Evolutionary conservation across 2,113 vertebrate genomes (phyloP).

Genomic region (Galemys pyrenaicus): DNA sequence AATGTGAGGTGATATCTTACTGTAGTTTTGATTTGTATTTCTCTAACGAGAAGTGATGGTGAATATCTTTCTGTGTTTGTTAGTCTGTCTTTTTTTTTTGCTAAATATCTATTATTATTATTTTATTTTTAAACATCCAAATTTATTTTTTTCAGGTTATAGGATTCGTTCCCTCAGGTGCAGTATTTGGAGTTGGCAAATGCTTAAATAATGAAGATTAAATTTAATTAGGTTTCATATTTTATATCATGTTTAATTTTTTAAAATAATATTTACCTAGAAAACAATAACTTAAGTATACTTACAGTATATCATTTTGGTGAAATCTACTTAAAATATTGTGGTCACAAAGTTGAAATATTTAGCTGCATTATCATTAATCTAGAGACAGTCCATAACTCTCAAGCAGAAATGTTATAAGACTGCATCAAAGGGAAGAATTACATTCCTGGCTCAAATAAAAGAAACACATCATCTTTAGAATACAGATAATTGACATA

Average conservation of each 20-base stretch:
- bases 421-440: neutral
- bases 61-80: too few species aligned
- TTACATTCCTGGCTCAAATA: neutral
- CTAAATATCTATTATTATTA: too few species aligned
- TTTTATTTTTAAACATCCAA: too few species aligned
- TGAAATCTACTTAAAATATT: neutral
- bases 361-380: neutral
- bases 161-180: too few species aligned
- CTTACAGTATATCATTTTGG: neutral
- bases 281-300: neutral
- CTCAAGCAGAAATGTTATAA: neutral
- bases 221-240: neutral
- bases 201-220: neutral
- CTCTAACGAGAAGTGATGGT: too few species aligned
- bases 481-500: neutral
- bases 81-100: too few species aligned
- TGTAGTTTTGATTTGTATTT: too few species aligned
- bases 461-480: neutral
- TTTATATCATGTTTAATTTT: neutral
- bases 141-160: too few species aligned
- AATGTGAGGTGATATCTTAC: too few species aligned
- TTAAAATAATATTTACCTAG: neutral
- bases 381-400: neutral
- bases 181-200: neutral
- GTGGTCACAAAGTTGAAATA: neutral